Percentiles rank a stretch among this genome's conserved stretches.
Evolutionary conservation across 2,113 vertebrate genomes (phyloP).

Genomic region (Eulemur macaco): DNA sequence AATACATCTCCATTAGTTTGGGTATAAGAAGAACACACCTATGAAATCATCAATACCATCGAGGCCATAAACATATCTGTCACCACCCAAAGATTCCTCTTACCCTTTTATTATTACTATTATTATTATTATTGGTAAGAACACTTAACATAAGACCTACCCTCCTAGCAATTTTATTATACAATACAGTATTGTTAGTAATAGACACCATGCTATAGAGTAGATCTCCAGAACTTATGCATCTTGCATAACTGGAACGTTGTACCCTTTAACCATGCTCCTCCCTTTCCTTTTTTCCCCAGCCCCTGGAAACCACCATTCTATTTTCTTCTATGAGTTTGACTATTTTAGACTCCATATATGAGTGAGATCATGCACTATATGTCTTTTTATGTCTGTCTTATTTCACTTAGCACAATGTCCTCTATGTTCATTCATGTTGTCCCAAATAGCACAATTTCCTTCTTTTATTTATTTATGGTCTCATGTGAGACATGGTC

Average conservation of each 20-base stretch:
- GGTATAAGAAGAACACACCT: not conserved
- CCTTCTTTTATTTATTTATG: not conserved
- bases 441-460: not conserved
- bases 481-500: too few species aligned
- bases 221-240: not conserved
- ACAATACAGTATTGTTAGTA: not conserved
- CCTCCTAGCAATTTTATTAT: not conserved
- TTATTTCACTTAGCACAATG: not conserved
- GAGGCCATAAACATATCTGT: too few species aligned
- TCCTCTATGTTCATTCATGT: too few species aligned
- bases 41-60: not conserved
- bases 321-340: not conserved
- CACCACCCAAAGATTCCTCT: not conserved
- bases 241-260: not conserved
- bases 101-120: too few species aligned
- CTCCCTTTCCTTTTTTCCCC: not conserved
- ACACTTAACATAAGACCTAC: not conserved
- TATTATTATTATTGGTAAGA: not conserved
- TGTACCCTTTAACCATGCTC: too few species aligned
- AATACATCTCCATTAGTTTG: not conserved
- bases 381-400: not conserved
- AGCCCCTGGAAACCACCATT: not conserved
- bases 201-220: not conserved
- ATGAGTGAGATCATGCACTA: not conserved
- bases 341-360: not conserved